A percentile compares a stretch with the other conserved stretches of the same genome.
Conservation (phyloP, 2,888 invertebrate genomes). For the Lucinisca nassula region DNA sequence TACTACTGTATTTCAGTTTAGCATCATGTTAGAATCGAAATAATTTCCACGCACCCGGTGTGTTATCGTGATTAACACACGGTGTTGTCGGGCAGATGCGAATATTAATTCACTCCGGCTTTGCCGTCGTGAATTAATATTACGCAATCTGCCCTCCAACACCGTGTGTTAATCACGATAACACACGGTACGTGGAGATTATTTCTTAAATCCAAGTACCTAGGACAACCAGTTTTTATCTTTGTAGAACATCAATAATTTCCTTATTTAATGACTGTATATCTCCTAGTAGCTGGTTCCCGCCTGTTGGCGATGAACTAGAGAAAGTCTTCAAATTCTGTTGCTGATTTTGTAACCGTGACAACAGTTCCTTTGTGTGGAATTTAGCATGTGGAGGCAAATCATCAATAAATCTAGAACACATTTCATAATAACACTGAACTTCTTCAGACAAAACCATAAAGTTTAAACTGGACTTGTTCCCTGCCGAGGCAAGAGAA, state of each 20-base stretch:
- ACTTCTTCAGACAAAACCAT: conserved; percentile 93
- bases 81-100: too few relatives aligned
- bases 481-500: conserved; percentile 80
- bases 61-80: too few relatives aligned
- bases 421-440: conserved; percentile 94
- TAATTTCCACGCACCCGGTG: too few relatives aligned
- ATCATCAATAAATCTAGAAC: conserved; percentile 94
- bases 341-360: conserved; percentile 81
- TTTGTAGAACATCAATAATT: conserved; percentile 91
- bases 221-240: conserved; percentile 66
- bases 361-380: conserved; percentile 91
- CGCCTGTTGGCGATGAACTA: conserved; percentile 78
- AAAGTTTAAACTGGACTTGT: conserved; percentile 90
- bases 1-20: too few relatives aligned
- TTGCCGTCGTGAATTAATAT: too few relatives aligned
- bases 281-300: conserved; percentile 79
- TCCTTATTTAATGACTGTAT: conserved; percentile 82
- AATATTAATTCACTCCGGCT: too few relatives aligned
- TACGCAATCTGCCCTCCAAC: too few relatives aligned
- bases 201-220: neutral
- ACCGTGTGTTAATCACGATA: too few relatives aligned
- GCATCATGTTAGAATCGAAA: too few relatives aligned
- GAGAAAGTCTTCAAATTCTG: conserved; percentile 83
- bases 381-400: conserved; percentile 96
- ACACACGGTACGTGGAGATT: too few relatives aligned